phyloP scores from a whole-genome alignment of 1,140 invertebrate species.

The Drosophila varians region DNA sequence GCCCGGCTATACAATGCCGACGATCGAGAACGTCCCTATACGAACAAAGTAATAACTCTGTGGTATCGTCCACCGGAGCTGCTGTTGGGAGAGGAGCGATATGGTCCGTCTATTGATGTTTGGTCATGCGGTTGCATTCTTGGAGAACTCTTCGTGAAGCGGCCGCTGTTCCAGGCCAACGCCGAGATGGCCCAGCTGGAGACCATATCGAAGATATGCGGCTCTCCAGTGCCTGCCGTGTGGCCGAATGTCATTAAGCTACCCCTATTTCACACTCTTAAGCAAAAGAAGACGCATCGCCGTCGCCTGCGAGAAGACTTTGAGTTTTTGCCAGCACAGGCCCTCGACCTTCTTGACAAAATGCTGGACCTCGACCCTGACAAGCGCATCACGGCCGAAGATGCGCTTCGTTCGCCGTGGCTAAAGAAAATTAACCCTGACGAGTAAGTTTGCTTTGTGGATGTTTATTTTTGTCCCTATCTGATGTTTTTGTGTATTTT shows the following conservation, averaged over 20 bases:
- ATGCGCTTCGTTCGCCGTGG: slow-evolving; percentile 97
- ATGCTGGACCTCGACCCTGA: slow-evolving; percentile 98
- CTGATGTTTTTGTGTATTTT: slow-evolving; percentile 31
- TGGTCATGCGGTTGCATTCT: slow-evolving; percentile 99
- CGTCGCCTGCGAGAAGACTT: slow-evolving; percentile 96
- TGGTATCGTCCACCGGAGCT: slow-evolving; percentile 99
- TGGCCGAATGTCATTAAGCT: slow-evolving; percentile 99
- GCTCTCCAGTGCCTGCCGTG: slow-evolving; percentile 97
- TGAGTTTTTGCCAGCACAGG: slow-evolving; percentile 93
- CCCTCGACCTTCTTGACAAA: slow-evolving; percentile 96
- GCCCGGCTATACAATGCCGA: slow-evolving; percentile 98
- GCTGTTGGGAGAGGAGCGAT: slow-evolving; percentile 97
- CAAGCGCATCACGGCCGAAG: slow-evolving; percentile 96
- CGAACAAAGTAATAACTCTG: slow-evolving; percentile 99
- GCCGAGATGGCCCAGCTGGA: slow-evolving; percentile 97
- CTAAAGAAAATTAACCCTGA: slow-evolving; percentile 95
- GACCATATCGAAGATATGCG: slow-evolving; percentile 97
- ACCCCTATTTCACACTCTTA: slow-evolving; percentile 95
- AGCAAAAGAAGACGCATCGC: slow-evolving; percentile 95
- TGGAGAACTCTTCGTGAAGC: slow-evolving; percentile 98
- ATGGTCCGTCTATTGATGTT: slow-evolving; percentile 99
- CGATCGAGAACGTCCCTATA: slow-evolving; percentile 97
- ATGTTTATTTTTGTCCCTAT: background rate
- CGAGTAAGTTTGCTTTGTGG: slow-evolving; percentile 88
- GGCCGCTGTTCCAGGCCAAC: slow-evolving; percentile 97